Conservation (phyloP, 23 tunicate species). For the Ciona savignyi region DNA sequence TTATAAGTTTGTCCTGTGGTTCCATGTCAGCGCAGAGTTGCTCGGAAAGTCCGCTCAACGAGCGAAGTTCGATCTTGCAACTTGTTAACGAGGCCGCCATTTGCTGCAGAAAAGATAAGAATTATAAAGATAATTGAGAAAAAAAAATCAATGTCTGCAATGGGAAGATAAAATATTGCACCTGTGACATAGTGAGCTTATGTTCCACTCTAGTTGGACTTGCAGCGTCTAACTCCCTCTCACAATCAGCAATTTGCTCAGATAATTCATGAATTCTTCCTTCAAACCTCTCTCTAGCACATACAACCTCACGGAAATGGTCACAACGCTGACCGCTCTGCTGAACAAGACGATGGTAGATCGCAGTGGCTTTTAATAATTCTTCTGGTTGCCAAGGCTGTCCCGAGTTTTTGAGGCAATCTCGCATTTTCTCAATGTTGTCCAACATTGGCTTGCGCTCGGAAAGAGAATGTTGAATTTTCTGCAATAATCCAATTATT, state of each 20-base stretch:
- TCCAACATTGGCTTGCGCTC: constrained; percentile 53
- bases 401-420: constrained; percentile 80
- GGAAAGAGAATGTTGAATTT: constrained; percentile 28
- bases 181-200: constrained; percentile 52
- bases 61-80: constrained; percentile 53
- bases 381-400: constrained; percentile 99
- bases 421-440: constrained; percentile 80
- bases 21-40: constrained; percentile 85
- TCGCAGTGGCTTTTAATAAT: constrained; percentile 91
- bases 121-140: no score
- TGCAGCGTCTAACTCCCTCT: constrained; percentile 22
- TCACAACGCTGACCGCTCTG: constrained; percentile 55
- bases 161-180: background rate
- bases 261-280: constrained; percentile 31
- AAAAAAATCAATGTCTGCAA: no score
- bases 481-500: constrained; percentile 18
- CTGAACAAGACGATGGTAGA: constrained; percentile 66
- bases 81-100: constrained; percentile 75
- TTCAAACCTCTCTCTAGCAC: constrained; percentile 64
- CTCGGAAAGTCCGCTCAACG: constrained; percentile 67
- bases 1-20: constrained; percentile 38
- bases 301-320: constrained; percentile 63
- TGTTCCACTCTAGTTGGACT: constrained; percentile 70
- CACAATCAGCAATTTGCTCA: constrained; percentile 48
- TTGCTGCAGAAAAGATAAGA: constrained; percentile 32